Base-by-base conservation (phyloP, 2,797 vertebrate genomes). In the Simalia tracyae region DNA sequence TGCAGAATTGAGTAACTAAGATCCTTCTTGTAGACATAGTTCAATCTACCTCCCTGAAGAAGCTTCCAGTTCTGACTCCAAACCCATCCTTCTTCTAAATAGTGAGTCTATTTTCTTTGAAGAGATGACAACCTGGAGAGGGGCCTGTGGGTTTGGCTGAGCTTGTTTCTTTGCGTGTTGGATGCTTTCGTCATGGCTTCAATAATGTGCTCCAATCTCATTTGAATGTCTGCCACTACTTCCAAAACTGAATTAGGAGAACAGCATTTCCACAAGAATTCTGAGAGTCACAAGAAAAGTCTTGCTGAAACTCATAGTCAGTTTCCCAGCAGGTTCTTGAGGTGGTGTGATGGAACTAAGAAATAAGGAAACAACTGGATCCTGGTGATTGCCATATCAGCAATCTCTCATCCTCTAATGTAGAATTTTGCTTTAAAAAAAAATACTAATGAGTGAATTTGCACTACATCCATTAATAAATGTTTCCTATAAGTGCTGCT, bases 131-230 rank as follows among this genome's bases (percentile, higher is more conserved):
- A 91, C 76, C 93, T 97, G 95, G 96, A 96, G 92, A 93, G 63
- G 12, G 95, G 95, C 95, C 95, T 90, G 9, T 93, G 95, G 94
- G 88, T 95, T 97, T 97, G 95, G 96, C 95, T 94, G 90, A 0
- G 7, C 92, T 96, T 89, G 93, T 90, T 94, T 84, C 91, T 96
- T 96, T 94, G 93, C 93, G 88, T 90, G 90, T 93, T 94, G 96
- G 95, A 96, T 95, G 95, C 87, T 96, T 96, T 96, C 94, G 88
- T 68, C 84, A 17, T 92, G 0, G 68, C 90, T 93, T 92, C 92
- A 93, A 91, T 94, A 89, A 81, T 1, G 9, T 95, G 92, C 92
- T 91, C 90, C 91, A 85, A 93, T 91, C 60, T 93, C 2, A 0
- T 81, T 84, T 94, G 91, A 92, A 90, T 88, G 61, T 26, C 2